Evolutionary conservation across 2,888 invertebrate species (phyloP).

Genomic region (Chaetogeoica ovagalla): DNA sequence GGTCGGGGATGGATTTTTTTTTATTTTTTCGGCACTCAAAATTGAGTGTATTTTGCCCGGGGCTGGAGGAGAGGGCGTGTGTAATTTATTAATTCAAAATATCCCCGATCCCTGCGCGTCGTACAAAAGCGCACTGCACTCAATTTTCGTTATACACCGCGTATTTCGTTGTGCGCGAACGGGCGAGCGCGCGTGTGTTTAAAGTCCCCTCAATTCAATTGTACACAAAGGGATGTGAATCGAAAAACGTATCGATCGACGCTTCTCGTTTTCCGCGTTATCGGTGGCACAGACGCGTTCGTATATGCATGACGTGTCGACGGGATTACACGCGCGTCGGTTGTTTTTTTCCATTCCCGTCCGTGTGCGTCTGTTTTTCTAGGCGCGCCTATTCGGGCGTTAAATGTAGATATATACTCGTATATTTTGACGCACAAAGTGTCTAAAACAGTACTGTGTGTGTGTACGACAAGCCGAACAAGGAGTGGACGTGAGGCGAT

Average conservation of each 20-base stretch:
- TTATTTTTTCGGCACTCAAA: conserved; percentile 26
- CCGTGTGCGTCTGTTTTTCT: too few relatives aligned
- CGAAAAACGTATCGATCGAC: conserved; percentile 19
- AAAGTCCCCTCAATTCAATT: background rate
- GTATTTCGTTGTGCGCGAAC: background rate
- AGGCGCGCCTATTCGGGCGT: too few relatives aligned
- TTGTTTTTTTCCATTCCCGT: too few relatives aligned
- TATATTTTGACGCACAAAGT: too few relatives aligned
- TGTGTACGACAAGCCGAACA: too few relatives aligned
- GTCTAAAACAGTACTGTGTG: too few relatives aligned
- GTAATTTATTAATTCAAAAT: conserved; percentile 45
- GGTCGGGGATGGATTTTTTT: conserved; percentile 5
- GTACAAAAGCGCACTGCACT: background rate
- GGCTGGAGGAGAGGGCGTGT: conserved; percentile 22
- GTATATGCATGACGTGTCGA: background rate
- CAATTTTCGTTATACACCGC: background rate
- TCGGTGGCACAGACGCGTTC: too few relatives aligned
- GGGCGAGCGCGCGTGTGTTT: background rate
- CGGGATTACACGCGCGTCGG: too few relatives aligned
- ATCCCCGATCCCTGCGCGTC: conserved; percentile 6
- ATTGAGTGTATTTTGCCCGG: conserved; percentile 36
- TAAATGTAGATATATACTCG: too few relatives aligned
- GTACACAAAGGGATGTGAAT: background rate
- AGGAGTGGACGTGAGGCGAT: too few relatives aligned
- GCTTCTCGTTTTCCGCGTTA: background rate